Conservation (phyloP, 2,888 invertebrate genomes). For the Physocephala rufipes region DNA sequence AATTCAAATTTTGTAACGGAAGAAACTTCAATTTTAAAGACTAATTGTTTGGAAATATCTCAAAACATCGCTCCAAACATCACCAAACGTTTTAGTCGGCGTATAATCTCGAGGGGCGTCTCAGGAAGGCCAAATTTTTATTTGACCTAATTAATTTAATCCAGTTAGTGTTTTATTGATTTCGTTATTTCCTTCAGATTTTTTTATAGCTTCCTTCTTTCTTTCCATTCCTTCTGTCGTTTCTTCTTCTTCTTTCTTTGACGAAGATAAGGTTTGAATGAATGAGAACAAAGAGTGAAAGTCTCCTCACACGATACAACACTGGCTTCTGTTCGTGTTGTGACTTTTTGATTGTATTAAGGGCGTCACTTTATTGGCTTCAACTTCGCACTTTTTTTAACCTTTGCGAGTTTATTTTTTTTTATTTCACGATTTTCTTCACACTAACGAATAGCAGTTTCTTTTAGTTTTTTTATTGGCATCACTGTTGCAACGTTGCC, state of each 20-base stretch:
- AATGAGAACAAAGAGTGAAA: constrained; percentile 15
- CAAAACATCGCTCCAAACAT: no score
- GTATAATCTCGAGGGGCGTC: no score
- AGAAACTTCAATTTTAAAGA: no score
- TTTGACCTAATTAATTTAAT: no score
- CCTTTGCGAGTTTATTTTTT: constrained; percentile 8
- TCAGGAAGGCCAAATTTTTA: no score
- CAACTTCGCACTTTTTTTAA: constrained; percentile 10
- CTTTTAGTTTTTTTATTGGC: constrained; percentile 1
- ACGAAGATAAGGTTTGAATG: not conserved
- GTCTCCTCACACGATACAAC: not conserved
- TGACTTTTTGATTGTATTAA: not conserved
- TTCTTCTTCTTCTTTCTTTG: no score
- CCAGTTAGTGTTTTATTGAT: no score
- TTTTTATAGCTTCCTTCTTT: not conserved
- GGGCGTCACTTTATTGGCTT: constrained; percentile 4
- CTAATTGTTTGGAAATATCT: no score
- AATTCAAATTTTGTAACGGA: no score
- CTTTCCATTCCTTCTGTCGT: not conserved
- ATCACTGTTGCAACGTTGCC: not conserved
- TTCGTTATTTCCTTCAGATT: no score
- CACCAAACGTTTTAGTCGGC: no score
- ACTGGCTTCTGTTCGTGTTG: constrained; percentile 6
- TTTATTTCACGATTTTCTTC: not conserved
- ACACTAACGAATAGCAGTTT: not conserved